Evolutionary conservation across 2,113 vertebrate genomes (phyloP).

Genomic region (Rhagologus leucostigma): DNA sequence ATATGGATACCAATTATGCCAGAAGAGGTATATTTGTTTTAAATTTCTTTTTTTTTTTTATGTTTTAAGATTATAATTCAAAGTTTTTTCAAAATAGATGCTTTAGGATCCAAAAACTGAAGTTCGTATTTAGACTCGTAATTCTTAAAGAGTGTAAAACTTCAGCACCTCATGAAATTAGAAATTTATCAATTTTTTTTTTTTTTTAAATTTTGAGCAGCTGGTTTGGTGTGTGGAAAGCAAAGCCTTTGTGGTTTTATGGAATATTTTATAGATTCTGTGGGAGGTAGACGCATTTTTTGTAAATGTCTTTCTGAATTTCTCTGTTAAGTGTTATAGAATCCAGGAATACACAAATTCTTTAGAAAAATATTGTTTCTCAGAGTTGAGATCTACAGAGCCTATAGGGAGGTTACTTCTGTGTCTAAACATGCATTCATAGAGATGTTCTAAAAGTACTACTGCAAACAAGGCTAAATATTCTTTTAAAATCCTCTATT

Average conservation of each 20-base stretch:
- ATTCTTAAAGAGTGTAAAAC: not conserved
- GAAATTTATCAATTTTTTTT: not conserved
- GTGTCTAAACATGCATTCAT: not conserved
- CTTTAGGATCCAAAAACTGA: not conserved
- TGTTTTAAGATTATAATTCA: not conserved
- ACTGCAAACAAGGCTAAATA: not conserved
- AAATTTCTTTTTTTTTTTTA: not conserved
- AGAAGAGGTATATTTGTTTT: slow-evolving; percentile 84
- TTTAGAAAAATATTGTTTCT: not conserved
- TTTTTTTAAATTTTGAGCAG: not conserved
- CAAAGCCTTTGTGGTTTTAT: not conserved
- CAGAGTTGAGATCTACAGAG: not conserved
- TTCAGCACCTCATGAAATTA: not conserved
- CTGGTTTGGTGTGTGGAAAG: not conserved
- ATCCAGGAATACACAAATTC: not conserved
- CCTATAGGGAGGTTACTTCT: not conserved
- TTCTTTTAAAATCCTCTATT: not conserved
- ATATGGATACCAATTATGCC: slow-evolving; percentile 95
- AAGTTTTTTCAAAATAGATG: not conserved
- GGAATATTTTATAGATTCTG: not conserved
- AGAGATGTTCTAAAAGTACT: not conserved
- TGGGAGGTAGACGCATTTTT: not conserved
- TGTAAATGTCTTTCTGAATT: not conserved
- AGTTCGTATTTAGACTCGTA: fast-evolving
- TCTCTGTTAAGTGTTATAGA: not conserved